phyloP scores from a whole-genome alignment of 2,888 invertebrate species.

The Trissolcus brochymenae region DNA sequence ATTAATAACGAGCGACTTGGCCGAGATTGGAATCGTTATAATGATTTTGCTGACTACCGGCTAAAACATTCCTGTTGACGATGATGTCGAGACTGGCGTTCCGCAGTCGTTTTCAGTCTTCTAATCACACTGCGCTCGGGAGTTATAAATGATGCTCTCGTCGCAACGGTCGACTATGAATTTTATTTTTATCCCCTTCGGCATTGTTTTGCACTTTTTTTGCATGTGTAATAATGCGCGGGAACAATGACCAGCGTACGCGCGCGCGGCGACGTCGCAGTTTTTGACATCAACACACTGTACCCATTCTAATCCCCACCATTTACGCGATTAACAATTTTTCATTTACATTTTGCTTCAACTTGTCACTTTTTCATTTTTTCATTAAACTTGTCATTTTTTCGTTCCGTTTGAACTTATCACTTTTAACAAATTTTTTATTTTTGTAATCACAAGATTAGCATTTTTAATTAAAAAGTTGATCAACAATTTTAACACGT shows the following conservation, averaged over 20 bases:
- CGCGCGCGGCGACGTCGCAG: constrained; percentile 28
- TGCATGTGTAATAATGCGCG: constrained; percentile 39
- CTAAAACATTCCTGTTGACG: constrained; percentile 66
- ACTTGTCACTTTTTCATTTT: not conserved
- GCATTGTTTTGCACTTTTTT: constrained; percentile 58
- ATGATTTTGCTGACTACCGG: constrained; percentile 70
- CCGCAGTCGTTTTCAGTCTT: constrained; percentile 66
- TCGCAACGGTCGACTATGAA: constrained; percentile 66
- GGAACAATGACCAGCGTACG: constrained; percentile 44
- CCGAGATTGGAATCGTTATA: constrained; percentile 74
- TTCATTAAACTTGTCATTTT: not conserved
- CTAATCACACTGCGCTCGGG: constrained; percentile 66
- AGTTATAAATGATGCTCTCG: constrained; percentile 67
- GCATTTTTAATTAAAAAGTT: not conserved
- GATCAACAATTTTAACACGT: too few relatives aligned
- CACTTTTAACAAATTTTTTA: not conserved
- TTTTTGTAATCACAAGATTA: too few relatives aligned
- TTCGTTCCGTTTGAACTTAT: not conserved
- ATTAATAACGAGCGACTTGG: constrained; percentile 72
- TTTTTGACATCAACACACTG: constrained; percentile 24
- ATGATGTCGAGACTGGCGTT: constrained; percentile 38
- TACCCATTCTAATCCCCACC: too few relatives aligned
- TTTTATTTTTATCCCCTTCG: constrained; percentile 59
- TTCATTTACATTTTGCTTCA: not conserved
- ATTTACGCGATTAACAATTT: too few relatives aligned